A percentile compares a stretch with the other conserved stretches of the same genome.
Evolutionary conservation across 2,113 vertebrate genomes (phyloP).

Genomic region (Micronycteris hirsuta): DNA sequence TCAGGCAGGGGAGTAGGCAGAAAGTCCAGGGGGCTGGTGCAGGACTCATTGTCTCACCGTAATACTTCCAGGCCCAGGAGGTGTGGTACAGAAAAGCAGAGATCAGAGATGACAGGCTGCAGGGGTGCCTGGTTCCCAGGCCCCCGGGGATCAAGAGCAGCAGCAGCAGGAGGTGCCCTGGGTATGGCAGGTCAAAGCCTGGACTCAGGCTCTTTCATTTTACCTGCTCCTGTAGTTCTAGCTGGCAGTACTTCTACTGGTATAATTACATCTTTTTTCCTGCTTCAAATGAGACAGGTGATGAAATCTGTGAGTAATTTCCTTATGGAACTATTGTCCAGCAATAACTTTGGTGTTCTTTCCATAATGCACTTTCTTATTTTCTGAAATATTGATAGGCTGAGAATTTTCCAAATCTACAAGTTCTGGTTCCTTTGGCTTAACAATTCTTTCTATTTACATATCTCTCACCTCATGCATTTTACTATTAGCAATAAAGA

Average conservation of each 20-base stretch:
- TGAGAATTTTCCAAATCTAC: not conserved
- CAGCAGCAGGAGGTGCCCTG: too few species aligned
- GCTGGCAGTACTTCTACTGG: not conserved
- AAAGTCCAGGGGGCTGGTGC: rapidly evolving
- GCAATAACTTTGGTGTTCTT: not conserved
- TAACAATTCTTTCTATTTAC: not conserved
- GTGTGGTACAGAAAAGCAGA: not conserved
- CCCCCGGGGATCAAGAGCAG: not conserved
- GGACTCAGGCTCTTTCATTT: not conserved
- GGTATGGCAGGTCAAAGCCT: not conserved
- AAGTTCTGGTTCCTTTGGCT: not conserved
- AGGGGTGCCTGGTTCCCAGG: not conserved
- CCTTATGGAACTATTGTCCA: not conserved
- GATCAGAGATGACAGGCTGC: not conserved
- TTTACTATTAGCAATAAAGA: not conserved
- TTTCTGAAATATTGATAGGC: not conserved
- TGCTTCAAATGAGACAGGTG: not conserved
- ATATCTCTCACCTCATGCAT: not conserved
- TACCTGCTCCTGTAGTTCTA: not conserved
- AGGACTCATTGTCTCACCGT: not conserved
- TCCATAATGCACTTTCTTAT: not conserved
- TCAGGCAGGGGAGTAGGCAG: not conserved
- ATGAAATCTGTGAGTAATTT: not conserved
- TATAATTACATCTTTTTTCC: not conserved
- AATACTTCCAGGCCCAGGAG: not conserved